These are phyloP conservation scores for Pentalonia nigronervosa DNA, from an alignment of 1,140 invertebrate genomes.

Conservation along the genomic window DNA sequence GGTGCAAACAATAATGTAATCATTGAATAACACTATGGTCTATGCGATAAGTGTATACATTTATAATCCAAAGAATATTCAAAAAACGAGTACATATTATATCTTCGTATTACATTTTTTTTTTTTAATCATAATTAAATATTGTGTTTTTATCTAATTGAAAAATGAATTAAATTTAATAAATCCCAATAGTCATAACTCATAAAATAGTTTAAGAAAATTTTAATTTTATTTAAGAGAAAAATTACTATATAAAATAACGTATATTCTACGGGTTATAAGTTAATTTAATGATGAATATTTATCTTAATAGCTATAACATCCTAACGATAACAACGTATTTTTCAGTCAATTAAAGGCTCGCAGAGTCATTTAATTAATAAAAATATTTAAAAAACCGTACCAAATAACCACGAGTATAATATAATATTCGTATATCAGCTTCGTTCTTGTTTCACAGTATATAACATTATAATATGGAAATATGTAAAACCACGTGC, in stretches of 20 bases:
- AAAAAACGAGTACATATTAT: not conserved
- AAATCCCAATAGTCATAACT: not conserved
- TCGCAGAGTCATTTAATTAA: not conserved
- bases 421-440: not conserved
- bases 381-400: not conserved
- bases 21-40: not conserved
- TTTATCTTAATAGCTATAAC: slow-evolving; percentile 30
- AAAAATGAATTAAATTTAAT: not conserved
- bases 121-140: not conserved
- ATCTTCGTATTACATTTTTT: not conserved
- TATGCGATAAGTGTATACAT: not conserved
- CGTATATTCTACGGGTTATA: not conserved
- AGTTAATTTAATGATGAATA: slow-evolving; percentile 17
- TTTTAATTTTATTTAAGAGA: not conserved
- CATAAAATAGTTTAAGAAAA: not conserved
- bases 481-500: not conserved
- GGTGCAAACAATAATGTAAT: not conserved
- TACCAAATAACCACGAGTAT: not conserved
- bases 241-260: not conserved
- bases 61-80: not conserved
- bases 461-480: not conserved
- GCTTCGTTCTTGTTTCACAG: not conserved
- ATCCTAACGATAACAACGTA: slow-evolving; percentile 5
- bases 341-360: slow-evolving; percentile 25
- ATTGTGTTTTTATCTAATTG: not conserved